Conservation (phyloP, 2,113 vertebrate genomes). For the Microcebus ravelobensis region DNA sequence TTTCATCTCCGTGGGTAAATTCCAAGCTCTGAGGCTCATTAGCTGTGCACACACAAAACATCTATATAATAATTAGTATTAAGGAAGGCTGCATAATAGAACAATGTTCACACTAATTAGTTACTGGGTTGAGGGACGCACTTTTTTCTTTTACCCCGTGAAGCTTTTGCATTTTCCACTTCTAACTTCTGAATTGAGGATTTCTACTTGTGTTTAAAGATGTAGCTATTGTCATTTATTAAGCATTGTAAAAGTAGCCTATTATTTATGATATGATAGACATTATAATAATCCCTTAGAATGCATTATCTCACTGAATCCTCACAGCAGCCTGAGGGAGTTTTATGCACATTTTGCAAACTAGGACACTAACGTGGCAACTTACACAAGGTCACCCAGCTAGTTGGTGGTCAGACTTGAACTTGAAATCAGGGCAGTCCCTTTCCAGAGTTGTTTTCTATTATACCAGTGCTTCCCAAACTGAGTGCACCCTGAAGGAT, state of each 20-base stretch:
- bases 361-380: neutral
- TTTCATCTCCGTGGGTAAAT: slow-evolving; percentile 74
- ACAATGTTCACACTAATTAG: slow-evolving; percentile 75
- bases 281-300: neutral
- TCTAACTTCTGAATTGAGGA: neutral
- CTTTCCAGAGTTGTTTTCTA: neutral
- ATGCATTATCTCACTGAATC: neutral
- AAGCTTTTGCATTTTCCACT: slow-evolving; percentile 27
- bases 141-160: neutral
- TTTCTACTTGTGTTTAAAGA: neutral
- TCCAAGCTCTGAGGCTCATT: slow-evolving; percentile 78
- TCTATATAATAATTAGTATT: slow-evolving; percentile 80
- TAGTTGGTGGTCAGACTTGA: neutral
- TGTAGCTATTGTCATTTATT: neutral
- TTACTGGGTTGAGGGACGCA: slow-evolving; percentile 57
- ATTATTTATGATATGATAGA: neutral
- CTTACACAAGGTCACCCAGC: neutral
- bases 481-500: neutral
- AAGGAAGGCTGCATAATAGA: slow-evolving; percentile 72
- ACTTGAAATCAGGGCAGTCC: neutral
- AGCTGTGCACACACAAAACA: slow-evolving; percentile 71
- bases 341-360: neutral
- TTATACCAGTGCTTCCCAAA: neutral
- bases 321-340: neutral
- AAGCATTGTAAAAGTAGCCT: neutral